phyloP scores from a whole-genome alignment of 2,888 invertebrate genomes.

The Cordilura impudica region DNA sequence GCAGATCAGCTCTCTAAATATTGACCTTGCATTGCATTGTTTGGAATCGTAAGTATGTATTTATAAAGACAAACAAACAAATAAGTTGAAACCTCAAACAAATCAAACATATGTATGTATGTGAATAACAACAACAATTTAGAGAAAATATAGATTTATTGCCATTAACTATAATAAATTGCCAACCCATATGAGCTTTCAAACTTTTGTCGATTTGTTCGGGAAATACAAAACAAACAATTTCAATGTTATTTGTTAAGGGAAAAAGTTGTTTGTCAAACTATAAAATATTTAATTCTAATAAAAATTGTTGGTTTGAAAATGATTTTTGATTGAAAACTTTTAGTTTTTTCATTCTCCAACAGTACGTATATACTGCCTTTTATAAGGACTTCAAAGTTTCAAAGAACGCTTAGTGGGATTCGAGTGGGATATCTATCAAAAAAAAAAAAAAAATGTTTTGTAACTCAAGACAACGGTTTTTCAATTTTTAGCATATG shows the following conservation, averaged over 20 bases:
- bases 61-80: neutral
- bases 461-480: too few relatives aligned
- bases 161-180: constrained; percentile 37
- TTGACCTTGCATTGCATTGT: constrained; percentile 61
- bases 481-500: too few relatives aligned
- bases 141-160: constrained; percentile 41
- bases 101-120: neutral
- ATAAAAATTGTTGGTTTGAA: too few relatives aligned
- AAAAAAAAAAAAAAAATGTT: too few relatives aligned
- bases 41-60: constrained; percentile 35
- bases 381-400: too few relatives aligned
- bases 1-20: constrained; percentile 59
- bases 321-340: too few relatives aligned
- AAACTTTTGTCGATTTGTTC: constrained; percentile 51
- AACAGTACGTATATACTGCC: too few relatives aligned
- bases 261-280: too few relatives aligned
- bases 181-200: constrained; percentile 36
- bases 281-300: too few relatives aligned
- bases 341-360: too few relatives aligned
- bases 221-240: constrained; percentile 35
- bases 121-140: constrained; percentile 5
- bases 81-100: constrained; percentile 30
- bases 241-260: constrained; percentile 23
- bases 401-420: too few relatives aligned
- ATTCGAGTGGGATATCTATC: too few relatives aligned